Percentiles rank a stretch among this genome's conserved stretches.
Evolutionary conservation across 2,888 invertebrate species (phyloP).

Genomic region (Eutolmus rufibarbis): DNA sequence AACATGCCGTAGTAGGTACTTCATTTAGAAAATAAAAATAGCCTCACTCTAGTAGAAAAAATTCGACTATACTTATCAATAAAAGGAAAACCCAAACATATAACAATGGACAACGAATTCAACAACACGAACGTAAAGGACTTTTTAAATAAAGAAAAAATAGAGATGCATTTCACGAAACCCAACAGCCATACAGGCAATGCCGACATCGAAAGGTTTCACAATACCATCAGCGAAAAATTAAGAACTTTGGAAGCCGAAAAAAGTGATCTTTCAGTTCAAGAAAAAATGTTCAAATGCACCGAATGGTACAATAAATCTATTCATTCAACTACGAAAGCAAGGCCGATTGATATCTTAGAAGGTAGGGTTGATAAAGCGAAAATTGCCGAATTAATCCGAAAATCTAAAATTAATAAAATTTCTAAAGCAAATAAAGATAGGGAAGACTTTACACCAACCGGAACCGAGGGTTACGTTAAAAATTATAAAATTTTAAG

Average conservation of each 20-base stretch:
- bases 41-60: slow-evolving; percentile 24
- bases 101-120: slow-evolving; percentile 5
- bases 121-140: background rate
- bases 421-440: slow-evolving; percentile 29
- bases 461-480: slow-evolving; percentile 6
- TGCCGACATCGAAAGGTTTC: slow-evolving; percentile 33
- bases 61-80: slow-evolving; percentile 11
- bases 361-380: slow-evolving; percentile 3
- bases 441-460: slow-evolving; percentile 32
- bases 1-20: slow-evolving; percentile 8
- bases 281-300: slow-evolving; percentile 39
- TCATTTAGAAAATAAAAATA: background rate
- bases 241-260: slow-evolving; percentile 20
- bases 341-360: slow-evolving; percentile 16
- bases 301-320: slow-evolving; percentile 44
- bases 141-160: slow-evolving; percentile 13
- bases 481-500: slow-evolving; percentile 44
- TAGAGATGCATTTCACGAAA: slow-evolving; percentile 36
- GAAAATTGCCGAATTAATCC: background rate
- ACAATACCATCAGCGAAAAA: slow-evolving; percentile 37
- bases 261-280: background rate
- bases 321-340: slow-evolving; percentile 36
- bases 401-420: slow-evolving; percentile 5
- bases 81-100: slow-evolving; percentile 10
- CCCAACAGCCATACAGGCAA: slow-evolving; percentile 39